Evolutionary conservation across 2,113 vertebrate genomes (phyloP).

Genomic region (Leiothrix lutea): DNA sequence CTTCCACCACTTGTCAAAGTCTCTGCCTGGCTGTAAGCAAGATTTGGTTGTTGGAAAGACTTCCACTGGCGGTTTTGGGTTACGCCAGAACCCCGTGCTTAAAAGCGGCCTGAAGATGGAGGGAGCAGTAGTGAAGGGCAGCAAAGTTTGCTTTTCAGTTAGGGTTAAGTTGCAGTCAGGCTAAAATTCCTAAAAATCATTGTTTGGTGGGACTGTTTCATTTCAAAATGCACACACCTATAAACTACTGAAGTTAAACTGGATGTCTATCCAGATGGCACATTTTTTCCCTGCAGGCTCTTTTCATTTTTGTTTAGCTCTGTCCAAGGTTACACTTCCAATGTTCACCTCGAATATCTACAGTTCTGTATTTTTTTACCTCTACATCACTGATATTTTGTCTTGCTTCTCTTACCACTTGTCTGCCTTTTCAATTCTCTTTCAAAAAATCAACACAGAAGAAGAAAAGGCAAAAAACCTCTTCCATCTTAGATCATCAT

Average conservation of each 20-base stretch:
- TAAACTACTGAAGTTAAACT: not conserved
- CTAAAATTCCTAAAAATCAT: not conserved
- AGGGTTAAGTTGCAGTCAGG: not conserved
- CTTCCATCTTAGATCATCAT: not conserved
- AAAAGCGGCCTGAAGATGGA: not conserved
- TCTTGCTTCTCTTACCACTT: not conserved
- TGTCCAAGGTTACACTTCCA: not conserved
- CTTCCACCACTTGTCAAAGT: not conserved
- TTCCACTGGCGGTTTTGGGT: not conserved
- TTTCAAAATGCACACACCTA: not conserved
- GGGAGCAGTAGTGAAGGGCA: not conserved
- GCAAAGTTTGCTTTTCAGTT: not conserved
- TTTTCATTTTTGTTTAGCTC: not conserved
- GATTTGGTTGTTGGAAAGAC: not conserved
- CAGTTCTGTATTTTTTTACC: not conserved
- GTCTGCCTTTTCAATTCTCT: not conserved
- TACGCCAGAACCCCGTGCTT: not conserved
- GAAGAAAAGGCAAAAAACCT: not conserved
- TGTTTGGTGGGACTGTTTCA: not conserved
- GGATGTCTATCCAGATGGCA: not conserved
- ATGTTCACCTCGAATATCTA: not conserved
- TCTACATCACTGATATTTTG: not conserved
- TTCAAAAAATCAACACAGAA: not conserved
- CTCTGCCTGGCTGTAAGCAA: fast-evolving
- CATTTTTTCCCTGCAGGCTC: not conserved